Evolutionary conservation across 1,140 invertebrate genomes (phyloP), one percentile per base, ranked within the genome.

Genomic region (Venustaconcha ellipsiformis): DNA sequence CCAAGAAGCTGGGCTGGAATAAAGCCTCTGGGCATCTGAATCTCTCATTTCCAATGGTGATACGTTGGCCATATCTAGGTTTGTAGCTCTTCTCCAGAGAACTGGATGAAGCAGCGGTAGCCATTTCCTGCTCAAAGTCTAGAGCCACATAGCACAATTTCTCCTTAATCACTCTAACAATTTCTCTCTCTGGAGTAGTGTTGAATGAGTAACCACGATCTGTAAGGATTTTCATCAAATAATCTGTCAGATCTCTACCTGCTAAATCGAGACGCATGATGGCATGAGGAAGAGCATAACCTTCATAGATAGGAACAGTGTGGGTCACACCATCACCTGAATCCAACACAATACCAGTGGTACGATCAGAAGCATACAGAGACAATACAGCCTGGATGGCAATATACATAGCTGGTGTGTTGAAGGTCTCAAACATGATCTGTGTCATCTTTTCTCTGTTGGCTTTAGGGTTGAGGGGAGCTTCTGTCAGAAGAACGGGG

Each of bases 161-260:
- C 89, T 87, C 86, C 74, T 88, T 97, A 92, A 97, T 96, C 92
- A 97, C 96, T 89, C 96, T 94, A 90, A 97, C 96, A 88, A 98
- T 98, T 94, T 98, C 96, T 91, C 96, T 92, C 91, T 98, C 96
- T 90, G 96, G 96, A 48, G 87, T 98, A 90, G 97, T 98, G 86
- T 96, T 97, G 94, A 98, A 98, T 26, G 94, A 95, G 92, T 98
- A 98, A 83, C 97, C 97, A 89, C 96, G 93, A 92, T 98, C 96
- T 82, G 96, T 98, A 81, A 98, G 93, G 93, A 98, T 97, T 92
- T 96, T 96, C 95, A 96, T 96, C 83, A 96, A 92, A 92, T 96
- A 98, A 92, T 87, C 93, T 96, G 96, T 98, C 88, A 98, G 92
- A 90, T 98, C 97, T 85, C 97, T 95, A 78, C 97, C 97, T 86